phyloP scores from a whole-genome alignment of 2,888 invertebrate species.

The Caenorhabditis sp. region DNA sequence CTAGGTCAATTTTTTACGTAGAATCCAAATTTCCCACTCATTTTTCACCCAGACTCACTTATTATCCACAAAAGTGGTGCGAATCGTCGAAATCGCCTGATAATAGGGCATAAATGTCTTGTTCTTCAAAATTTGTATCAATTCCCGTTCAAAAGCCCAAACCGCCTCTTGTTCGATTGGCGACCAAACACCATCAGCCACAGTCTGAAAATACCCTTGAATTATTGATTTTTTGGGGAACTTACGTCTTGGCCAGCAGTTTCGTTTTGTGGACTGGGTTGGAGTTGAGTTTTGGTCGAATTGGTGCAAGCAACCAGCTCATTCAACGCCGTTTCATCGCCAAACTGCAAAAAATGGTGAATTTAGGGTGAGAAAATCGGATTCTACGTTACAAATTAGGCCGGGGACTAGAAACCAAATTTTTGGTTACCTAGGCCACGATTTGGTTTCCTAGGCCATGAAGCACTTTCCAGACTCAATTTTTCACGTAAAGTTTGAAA shows the following conservation, averaged over 20 bases:
- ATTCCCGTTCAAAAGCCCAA: constrained; percentile 20
- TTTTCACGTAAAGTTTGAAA: too few relatives aligned
- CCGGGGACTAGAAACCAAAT: too few relatives aligned
- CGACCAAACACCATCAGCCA: constrained; percentile 17
- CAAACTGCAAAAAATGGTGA: constrained; percentile 18
- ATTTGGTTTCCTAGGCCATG: too few relatives aligned
- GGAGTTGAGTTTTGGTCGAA: constrained; percentile 7
- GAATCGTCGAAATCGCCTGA: constrained; percentile 4
- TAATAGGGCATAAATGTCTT: constrained; percentile 26
- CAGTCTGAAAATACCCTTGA: constrained; percentile 16
- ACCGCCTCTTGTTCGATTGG: constrained; percentile 14
- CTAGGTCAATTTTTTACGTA: too few relatives aligned
- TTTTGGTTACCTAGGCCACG: too few relatives aligned
- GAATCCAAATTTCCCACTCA: neutral
- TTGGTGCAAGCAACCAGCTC: constrained; percentile 29
- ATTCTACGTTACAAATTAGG: too few relatives aligned
- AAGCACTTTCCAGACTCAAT: too few relatives aligned
- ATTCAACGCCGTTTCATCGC: constrained; percentile 31
- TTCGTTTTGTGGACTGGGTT: constrained; percentile 4
- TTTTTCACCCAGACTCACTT: neutral
- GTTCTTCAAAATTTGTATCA: constrained; percentile 11
- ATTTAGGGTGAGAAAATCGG: constrained; percentile 3
- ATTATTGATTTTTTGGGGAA: neutral
- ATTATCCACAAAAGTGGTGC: constrained; percentile 5
- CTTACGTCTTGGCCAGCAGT: constrained; percentile 26